Evolutionary conservation across 2,888 invertebrate genomes (phyloP).

Genomic region (Podotricha telesiphe): DNA sequence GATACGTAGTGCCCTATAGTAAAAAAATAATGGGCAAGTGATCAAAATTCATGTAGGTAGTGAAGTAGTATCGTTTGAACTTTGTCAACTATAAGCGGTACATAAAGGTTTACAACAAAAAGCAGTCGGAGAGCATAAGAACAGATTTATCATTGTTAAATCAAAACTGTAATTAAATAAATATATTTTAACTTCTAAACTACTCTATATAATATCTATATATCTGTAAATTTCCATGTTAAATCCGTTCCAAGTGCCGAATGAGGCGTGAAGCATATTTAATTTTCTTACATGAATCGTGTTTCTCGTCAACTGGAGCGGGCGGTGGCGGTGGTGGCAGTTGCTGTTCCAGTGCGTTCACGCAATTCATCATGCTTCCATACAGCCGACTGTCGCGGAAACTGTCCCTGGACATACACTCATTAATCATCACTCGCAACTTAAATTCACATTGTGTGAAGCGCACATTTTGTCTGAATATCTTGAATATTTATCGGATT

Average conservation of each 20-base stretch:
- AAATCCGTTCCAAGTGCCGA: slow-evolving; percentile 8
- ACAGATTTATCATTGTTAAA: slow-evolving; percentile 34
- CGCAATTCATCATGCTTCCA: slow-evolving; percentile 98
- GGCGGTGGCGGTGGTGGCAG: slow-evolving; percentile 87
- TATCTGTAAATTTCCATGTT: neutral
- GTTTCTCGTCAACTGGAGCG: slow-evolving; percentile 78
- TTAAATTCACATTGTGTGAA: neutral
- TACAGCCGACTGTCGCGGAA: slow-evolving; percentile 95
- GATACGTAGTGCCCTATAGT: slow-evolving; percentile 26
- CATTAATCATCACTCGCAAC: slow-evolving; percentile 40
- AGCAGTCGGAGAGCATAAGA: slow-evolving; percentile 10
- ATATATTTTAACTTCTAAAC: too few species aligned
- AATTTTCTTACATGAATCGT: slow-evolving; percentile 73
- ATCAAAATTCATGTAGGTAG: slow-evolving; percentile 9
- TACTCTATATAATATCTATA: neutral
- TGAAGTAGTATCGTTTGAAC: slow-evolving; percentile 25
- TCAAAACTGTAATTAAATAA: neutral
- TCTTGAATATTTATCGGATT: neutral
- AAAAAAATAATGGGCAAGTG: slow-evolving; percentile 30
- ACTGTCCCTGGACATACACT: slow-evolving; percentile 87
- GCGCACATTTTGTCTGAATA: neutral
- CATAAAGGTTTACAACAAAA: slow-evolving; percentile 23
- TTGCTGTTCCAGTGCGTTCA: slow-evolving; percentile 95
- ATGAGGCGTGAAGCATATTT: slow-evolving; percentile 43
- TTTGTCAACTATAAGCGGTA: slow-evolving; percentile 29